phyloP scores from a whole-genome alignment of 2,888 invertebrate genomes.

The Tribolium freemani region DNA sequence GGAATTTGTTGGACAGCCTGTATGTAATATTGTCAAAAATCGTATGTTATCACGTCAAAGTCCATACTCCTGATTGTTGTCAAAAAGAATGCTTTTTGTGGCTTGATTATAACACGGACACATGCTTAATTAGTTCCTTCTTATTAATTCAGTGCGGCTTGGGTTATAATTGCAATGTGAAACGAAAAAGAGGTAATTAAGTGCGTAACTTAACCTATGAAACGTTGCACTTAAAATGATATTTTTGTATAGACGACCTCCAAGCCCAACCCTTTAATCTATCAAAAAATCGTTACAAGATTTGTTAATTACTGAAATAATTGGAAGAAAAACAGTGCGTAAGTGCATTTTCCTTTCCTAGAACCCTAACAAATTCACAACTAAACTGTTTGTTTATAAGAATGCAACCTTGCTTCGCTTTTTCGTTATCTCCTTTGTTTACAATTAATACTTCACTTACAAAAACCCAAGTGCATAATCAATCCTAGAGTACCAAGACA shows the following conservation, averaged over 20 bases:
- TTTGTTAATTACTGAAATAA: not conserved
- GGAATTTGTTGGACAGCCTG: constrained; percentile 21
- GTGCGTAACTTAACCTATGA: constrained; percentile 24
- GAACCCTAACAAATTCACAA: not conserved
- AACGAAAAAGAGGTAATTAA: not conserved
- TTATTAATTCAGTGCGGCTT: not conserved
- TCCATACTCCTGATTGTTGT: constrained; percentile 9
- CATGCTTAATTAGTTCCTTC: not conserved
- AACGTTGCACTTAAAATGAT: constrained; percentile 25
- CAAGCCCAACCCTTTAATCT: constrained; percentile 35
- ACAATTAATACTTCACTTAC: not conserved
- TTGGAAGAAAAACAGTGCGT: not conserved
- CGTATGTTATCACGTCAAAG: constrained; percentile 31
- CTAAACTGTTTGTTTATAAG: constrained; percentile 9
- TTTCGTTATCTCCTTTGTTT: constrained; percentile 6
- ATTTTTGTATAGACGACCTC: constrained; percentile 35
- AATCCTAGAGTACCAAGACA: not conserved
- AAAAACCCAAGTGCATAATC: not conserved
- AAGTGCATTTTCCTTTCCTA: not conserved
- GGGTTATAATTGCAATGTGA: constrained; percentile 7
- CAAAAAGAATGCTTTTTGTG: not conserved
- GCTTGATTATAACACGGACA: not conserved
- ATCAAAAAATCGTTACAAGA: not conserved
- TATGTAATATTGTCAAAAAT: constrained; percentile 20
- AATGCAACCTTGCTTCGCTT: not conserved